Conservation (phyloP, 2,888 invertebrate genomes). For the Bellardia bayeri region DNA sequence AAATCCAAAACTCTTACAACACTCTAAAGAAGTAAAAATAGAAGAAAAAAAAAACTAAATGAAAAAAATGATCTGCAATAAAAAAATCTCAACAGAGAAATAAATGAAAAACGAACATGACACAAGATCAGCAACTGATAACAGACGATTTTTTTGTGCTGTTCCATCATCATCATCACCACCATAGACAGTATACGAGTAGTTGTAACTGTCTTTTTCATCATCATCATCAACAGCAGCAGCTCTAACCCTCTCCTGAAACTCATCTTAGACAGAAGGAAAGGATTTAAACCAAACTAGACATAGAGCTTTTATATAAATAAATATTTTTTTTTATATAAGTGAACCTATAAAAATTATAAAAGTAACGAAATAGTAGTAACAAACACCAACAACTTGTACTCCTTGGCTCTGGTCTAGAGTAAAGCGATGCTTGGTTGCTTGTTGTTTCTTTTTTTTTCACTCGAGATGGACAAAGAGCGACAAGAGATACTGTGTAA, state of each 20-base stretch:
- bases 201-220: slow-evolving; percentile 21
- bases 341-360: slow-evolving; percentile 24
- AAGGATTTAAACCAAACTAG: slow-evolving; percentile 56
- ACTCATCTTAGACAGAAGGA: slow-evolving; percentile 57
- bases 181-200: slow-evolving; percentile 23
- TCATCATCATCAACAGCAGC: slow-evolving; percentile 19
- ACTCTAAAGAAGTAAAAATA: slow-evolving; percentile 58
- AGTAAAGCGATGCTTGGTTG: slow-evolving; percentile 38
- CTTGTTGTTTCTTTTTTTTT: neutral
- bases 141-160: slow-evolving; percentile 53
- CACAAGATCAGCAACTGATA: slow-evolving; percentile 77
- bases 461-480: slow-evolving; percentile 55
- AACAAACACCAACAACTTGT: slow-evolving; percentile 31
- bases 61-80: slow-evolving; percentile 66
- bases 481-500: slow-evolving; percentile 66
- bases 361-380: slow-evolving; percentile 4
- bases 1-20: slow-evolving; percentile 67
- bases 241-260: slow-evolving; percentile 49
- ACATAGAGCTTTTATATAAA: slow-evolving; percentile 53
- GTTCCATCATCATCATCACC: slow-evolving; percentile 40
- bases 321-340: slow-evolving; percentile 57
- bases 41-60: slow-evolving; percentile 17
- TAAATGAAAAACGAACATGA: slow-evolving; percentile 78
- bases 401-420: slow-evolving; percentile 28
- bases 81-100: slow-evolving; percentile 72